Evolutionary conservation across 2,797 vertebrate species (phyloP).

Genomic region (Danio choprae): DNA sequence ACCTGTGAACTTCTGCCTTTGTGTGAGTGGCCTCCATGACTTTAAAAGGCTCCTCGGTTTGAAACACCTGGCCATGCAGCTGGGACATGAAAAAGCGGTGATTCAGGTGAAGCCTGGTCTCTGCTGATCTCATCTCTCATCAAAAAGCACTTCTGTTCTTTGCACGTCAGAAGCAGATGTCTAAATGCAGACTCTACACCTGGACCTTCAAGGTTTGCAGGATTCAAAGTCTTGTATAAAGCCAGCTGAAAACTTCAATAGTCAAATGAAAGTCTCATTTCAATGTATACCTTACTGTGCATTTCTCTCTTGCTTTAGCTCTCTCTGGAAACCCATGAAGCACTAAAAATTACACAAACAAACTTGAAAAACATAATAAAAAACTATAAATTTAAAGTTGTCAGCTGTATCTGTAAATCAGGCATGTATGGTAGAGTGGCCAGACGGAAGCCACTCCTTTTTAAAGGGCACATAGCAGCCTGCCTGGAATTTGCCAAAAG

Average conservation of each 20-base stretch:
- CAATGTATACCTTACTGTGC: neutral
- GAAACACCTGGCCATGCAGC: conserved; percentile 56
- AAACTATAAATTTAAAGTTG: no score
- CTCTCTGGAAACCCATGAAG: neutral
- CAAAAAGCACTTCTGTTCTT: conserved; percentile 54
- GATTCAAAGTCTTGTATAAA: conserved; percentile 49
- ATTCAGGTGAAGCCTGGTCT: conserved; percentile 48
- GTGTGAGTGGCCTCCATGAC: conserved; percentile 15
- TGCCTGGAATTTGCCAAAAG: no score
- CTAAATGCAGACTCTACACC: conserved; percentile 49
- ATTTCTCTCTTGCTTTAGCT: neutral
- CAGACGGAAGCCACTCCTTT: no score
- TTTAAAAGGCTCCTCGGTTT: conserved; percentile 18
- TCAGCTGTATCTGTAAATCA: no score
- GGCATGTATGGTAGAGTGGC: no score
- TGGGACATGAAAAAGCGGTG: conserved; percentile 51
- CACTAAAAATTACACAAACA: no score
- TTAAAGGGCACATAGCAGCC: no score
- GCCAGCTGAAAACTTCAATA: neutral
- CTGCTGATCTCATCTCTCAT: conserved; percentile 53
- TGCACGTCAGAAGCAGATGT: conserved; percentile 52
- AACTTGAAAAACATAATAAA: no score
- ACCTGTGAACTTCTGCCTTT: conserved; percentile 19
- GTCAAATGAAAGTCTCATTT: conserved; percentile 7
- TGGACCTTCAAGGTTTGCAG: conserved; percentile 55